Base-by-base conservation (phyloP, 2,797 vertebrate species). In the Myotis myotis region DNA sequence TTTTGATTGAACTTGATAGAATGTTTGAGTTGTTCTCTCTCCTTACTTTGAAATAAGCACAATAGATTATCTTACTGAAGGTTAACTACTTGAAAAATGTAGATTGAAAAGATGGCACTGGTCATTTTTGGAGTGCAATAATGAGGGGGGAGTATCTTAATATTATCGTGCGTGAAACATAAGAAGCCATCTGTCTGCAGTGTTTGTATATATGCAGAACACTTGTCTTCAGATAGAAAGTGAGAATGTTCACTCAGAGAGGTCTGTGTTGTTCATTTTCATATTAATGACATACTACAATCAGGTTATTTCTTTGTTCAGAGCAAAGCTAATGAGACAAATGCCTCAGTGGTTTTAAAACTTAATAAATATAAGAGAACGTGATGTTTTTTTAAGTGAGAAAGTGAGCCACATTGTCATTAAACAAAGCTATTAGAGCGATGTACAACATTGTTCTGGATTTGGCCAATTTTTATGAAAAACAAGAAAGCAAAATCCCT, bases 191-290 rank as follows among this genome's bases (percentile, higher is more conserved):
- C 94, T 89, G 80, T 64, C 94, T 82, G 36, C 53, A 75, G 10
- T 38, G 15, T 83, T 91, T 92, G 80, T 80, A 64, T 51, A 33
- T 86, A 66, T 30, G 25, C 41, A 62, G 90, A 93, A 87, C 60
- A 94, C 95, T 95, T 94, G 90, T 94, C 90, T 95, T 41, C 64
- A 95, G 72, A 41, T 47, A 81, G 41, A 76, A 36, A n/a, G 49
- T 62, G 66, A 90, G 49, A 86, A n/a, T 36, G 25, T 81, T 88
- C 25, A 28, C 17, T 87, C 36, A 44, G 84, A 87, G 94, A 90
- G 11, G 36, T 80, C 38, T 84, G 62, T 44, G 19, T 28, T 68
- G 62, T 55, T 87, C 47, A 11, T 85, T 93, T 95, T 87, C 66
- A 5, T 80, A 49, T 68, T 78, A 94, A 80, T 20, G 86, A 13